Evolutionary conservation across 2,888 invertebrate species (phyloP).

Genomic region (Xanthorhoe spadicearia): DNA sequence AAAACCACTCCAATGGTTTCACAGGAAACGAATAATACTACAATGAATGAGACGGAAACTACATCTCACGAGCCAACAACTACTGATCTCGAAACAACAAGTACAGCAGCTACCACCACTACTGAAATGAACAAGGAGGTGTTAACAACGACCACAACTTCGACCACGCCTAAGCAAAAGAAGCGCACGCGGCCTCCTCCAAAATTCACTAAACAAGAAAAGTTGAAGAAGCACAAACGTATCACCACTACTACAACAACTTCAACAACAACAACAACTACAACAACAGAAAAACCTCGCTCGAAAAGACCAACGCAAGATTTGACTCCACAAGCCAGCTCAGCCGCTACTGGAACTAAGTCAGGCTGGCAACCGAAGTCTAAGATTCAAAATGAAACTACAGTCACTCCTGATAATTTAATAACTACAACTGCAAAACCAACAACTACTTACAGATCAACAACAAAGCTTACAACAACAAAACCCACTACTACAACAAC

Average conservation of each 20-base stretch:
- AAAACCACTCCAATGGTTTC: conserved; percentile 76
- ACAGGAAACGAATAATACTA: conserved; percentile 49
- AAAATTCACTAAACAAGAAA: conserved; percentile 66
- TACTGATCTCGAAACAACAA: conserved; percentile 45
- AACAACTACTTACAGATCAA: conserved; percentile 32
- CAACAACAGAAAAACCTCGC: conserved; percentile 51
- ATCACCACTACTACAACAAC: conserved; percentile 65
- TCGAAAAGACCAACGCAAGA: conserved; percentile 63
- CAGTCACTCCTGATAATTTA: conserved; percentile 41
- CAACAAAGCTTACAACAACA: conserved; percentile 47
- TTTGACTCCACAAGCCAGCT: conserved; percentile 69
- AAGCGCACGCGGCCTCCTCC: conserved; percentile 76
- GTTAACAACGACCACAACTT: conserved; percentile 46
- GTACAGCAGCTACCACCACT: conserved; percentile 38
- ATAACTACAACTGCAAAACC: conserved; percentile 23
- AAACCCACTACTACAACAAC: conserved; percentile 41
- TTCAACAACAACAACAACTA: conserved; percentile 56
- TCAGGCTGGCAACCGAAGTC: conserved; percentile 46
- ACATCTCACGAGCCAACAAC: conserved; percentile 45
- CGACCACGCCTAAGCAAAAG: conserved; percentile 55
- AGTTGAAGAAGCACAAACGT: conserved; percentile 73
- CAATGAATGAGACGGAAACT: conserved; percentile 42
- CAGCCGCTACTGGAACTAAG: conserved; percentile 57
- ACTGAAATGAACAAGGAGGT: conserved; percentile 37
- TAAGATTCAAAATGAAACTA: conserved; percentile 48